A percentile compares a stretch with the other conserved stretches of the same genome.
Evolutionary conservation across 1,140 invertebrate genomes (phyloP).

Genomic region (Scaptomyza pallida): DNA sequence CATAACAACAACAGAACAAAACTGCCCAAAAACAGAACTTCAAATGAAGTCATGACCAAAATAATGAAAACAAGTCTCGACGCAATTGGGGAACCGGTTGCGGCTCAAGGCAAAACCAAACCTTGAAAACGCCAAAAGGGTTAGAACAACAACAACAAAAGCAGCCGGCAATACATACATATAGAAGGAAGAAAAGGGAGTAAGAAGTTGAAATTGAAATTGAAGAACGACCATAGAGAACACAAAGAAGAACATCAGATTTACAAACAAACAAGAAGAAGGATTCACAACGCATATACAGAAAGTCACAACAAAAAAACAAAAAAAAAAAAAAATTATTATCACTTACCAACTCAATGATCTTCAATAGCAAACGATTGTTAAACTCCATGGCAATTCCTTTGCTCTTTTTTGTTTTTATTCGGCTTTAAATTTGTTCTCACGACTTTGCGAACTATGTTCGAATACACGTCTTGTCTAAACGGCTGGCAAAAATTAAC

Average conservation of each 20-base stretch:
- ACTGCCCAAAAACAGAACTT: conserved; percentile 15
- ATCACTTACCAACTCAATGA: conserved; percentile 80
- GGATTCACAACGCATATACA: no score
- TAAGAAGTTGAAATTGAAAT: not conserved
- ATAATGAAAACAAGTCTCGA: conserved; percentile 35
- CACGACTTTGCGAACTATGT: not conserved
- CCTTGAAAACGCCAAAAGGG: not conserved
- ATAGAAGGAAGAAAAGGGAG: not conserved
- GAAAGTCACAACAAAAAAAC: not conserved
- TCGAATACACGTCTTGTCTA: conserved; percentile 57
- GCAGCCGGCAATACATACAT: conserved; percentile 3
- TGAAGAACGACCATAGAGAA: not conserved
- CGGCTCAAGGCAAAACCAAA: conserved; percentile 1
- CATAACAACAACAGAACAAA: conserved; percentile 5
- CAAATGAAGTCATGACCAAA: conserved; percentile 56
- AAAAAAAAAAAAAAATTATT: not conserved
- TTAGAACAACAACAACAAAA: conserved; percentile 15
- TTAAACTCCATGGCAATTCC: conserved; percentile 73
- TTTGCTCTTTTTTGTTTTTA: not conserved
- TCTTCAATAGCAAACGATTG: conserved; percentile 79
- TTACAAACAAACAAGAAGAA: no score
- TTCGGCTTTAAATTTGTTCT: conserved; percentile 28
- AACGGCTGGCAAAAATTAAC: conserved; percentile 56
- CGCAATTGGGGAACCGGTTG: conserved; percentile 23
- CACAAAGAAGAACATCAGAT: not conserved